Base-by-base conservation (phyloP, 2,888 invertebrate genomes). In the Rhagonycha fulva region DNA sequence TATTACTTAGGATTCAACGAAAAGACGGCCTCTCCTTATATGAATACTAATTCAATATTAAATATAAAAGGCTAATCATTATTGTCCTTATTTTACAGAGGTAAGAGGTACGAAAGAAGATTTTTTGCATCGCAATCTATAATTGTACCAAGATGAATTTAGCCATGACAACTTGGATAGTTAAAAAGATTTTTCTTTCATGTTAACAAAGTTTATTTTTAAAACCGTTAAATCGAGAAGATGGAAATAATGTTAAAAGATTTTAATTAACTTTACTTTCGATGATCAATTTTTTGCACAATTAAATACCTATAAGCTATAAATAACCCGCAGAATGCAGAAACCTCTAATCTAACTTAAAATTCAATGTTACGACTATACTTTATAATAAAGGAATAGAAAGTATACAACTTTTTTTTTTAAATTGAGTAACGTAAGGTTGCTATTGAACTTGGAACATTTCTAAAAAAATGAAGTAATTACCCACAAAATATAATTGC, bases 401-500 rank as follows among this genome's bases (percentile, higher is more conserved):
- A 66, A 24, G 24, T 66, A 19, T 62, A 62, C 26, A 66, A n/a
- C 47, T 47, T 47, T 47, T 47, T 19, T 14, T 19, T 26, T 66
- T 24, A 24, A 24, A 66, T 66, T 66, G 26, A 24, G 63, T 66
- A 66, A 66, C 63, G 12, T 24, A 66, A 66, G 24, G 63, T 24
- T 66, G 63, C 26, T 66, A 66, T 66, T 66, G 63, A 66, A 66
- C 63, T 66, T 66, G 63, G 26, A 26, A 66, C 24, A 66, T 24
- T 66, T 14, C 63, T 62, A 62, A 66, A 66, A 61, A 66, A 66
- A 66, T 66, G 63, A 66, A 66, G 63, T 66, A 66, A 66, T 66
- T 66, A 66, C 63, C 63, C 4, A n/a, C 24, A 66, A 66, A 66
- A 66, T 24, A 24, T 23, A 26, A 23, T 24, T 66, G 63, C 26